Base-by-base conservation (phyloP, 1,140 invertebrate genomes). In the Zaprionus lachaisei region DNA sequence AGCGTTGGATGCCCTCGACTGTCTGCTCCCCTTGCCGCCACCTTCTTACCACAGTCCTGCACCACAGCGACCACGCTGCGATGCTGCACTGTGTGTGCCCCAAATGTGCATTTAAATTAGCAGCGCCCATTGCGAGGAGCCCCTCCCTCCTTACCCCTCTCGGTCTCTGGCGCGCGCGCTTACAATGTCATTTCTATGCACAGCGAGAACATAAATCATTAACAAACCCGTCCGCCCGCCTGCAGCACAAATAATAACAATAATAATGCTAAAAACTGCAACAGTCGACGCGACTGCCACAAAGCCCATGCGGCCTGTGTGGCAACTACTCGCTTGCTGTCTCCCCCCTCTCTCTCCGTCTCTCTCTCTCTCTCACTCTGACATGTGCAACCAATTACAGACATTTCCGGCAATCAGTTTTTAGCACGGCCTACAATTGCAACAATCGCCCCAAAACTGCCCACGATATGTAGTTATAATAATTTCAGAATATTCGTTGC, bases 81-180 rank as follows among this genome's bases (percentile, higher is more conserved):
- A 34, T 34, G 11, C 24, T 44, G 55, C 28, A 28, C n/a, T 54
- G 41, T 49, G 38, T 60, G 72, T 90, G 84, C 38, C 84, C 84
- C 84, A 89, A 89, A 89, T 89, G 84, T 90, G 85, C 84, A 89
- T 89, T 89, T 90, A 90, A 89, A 89, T 90, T 89, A 90, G 84
- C 85, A 68, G 28, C 54, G 34, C 44, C 37, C 64, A 62, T 34
- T 61, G 41, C 62, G 28, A 61, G 22, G 60, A 22, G 20, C 20
- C 17, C 9, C 31, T n/a, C 15, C 15, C 55, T n/a, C 31, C n/a
- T 9, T 5, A 37, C 51, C 20, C 41, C 55, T 1, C 11, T 34
- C 15, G 37, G 20, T 22, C 47, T 51, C 20, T 38, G n/a, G n/a
- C 49, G 41, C 31, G 41, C 57, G 20, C 71, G 60, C 63, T 54